Evolutionary conservation across 1,140 invertebrate species (phyloP).

Genomic region (Magallana angulata): DNA sequence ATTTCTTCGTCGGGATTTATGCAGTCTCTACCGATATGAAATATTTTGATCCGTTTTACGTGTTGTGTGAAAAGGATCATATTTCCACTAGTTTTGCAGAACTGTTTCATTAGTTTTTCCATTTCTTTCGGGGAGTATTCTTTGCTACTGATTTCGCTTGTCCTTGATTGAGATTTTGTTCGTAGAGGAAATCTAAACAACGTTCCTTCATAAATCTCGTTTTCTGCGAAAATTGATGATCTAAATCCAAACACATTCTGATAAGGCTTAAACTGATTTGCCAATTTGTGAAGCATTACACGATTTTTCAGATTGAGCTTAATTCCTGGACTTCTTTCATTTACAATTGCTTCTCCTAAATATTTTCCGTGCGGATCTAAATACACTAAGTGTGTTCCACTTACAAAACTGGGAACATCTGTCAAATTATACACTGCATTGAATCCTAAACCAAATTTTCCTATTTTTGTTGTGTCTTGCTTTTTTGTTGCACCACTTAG

Average conservation of each 20-base stretch:
- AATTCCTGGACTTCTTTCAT: conserved; percentile 60
- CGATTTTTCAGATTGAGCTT: conserved; percentile 56
- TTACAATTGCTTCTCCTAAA: conserved; percentile 62
- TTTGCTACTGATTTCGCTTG: conserved; percentile 68
- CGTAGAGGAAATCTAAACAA: conserved; percentile 75
- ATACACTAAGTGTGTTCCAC: conserved; percentile 70
- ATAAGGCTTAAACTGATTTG: conserved; percentile 74
- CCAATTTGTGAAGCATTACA: conserved; percentile 57
- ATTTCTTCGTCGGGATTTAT: conserved; percentile 42
- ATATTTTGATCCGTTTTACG: conserved; percentile 66
- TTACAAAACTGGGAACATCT: conserved; percentile 77
- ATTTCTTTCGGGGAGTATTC: conserved; percentile 66
- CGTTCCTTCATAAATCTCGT: conserved; percentile 64
- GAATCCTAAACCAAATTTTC: conserved; percentile 77
- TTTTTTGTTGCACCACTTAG: conserved; percentile 73
- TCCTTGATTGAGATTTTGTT: conserved; percentile 62
- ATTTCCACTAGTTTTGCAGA: conserved; percentile 63
- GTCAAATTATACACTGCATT: conserved; percentile 77
- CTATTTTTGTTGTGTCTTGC: conserved; percentile 69
- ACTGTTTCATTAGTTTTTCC: conserved; percentile 63
- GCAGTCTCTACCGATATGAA: conserved; percentile 59
- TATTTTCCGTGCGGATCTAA: conserved; percentile 76
- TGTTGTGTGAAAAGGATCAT: conserved; percentile 74
- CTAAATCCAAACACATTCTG: conserved; percentile 74
- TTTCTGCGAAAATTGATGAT: conserved; percentile 67